Evolutionary conservation across 2,797 vertebrate genomes (phyloP), one percentile per base, ranked within the genome.

Genomic region (Decapterus maruadsi): DNA sequence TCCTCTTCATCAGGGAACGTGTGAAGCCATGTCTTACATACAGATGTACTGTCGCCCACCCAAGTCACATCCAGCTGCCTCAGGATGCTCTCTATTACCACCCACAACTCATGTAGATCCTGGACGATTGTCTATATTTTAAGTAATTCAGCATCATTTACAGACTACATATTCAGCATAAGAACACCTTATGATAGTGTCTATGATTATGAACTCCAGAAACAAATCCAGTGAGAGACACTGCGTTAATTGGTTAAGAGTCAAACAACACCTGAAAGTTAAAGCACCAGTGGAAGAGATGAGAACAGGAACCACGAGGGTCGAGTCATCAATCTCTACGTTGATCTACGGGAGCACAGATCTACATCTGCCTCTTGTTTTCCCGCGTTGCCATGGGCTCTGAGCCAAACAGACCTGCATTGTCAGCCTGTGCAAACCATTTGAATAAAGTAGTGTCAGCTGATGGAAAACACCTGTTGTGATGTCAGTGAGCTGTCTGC

Each of bases 371-470:
- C 53, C 20, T 69, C 16, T 59, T 57, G 80, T 78, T 58, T 68
- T 36, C 58, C 9, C 46, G 2, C 31, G 70, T 82, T 71, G 66
- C 66, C 63, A 54, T 70, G 67, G n/a, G n/a, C 10, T n/a, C 55
- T 9, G 34, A 64, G 48, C 16, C 57, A 75, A 70, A 62, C 61
- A 42, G 5, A 67, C 26, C 34, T 26, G n/a, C 40, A 55, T 12
- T 43, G 6, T 17, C 38, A 29, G 58, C 19, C 54, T 73, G 36
- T 67, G 22, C 36, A 38, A 31, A 69, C 11, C 16, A 80, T 79
- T 71, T 77, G 38, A 62, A 71, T 74, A 71, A 62, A 60, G 26
- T 14, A 43, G 29, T 54, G 12, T 20, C n/a, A 22, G 62, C 42
- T 48, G 16, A 65, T 61, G 16, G 40, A 72, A 62, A 67, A 62